A percentile compares a stretch with the other conserved stretches of the same genome.
Conservation (phyloP, 2,888 invertebrate genomes). For the Meta bourneti region DNA sequence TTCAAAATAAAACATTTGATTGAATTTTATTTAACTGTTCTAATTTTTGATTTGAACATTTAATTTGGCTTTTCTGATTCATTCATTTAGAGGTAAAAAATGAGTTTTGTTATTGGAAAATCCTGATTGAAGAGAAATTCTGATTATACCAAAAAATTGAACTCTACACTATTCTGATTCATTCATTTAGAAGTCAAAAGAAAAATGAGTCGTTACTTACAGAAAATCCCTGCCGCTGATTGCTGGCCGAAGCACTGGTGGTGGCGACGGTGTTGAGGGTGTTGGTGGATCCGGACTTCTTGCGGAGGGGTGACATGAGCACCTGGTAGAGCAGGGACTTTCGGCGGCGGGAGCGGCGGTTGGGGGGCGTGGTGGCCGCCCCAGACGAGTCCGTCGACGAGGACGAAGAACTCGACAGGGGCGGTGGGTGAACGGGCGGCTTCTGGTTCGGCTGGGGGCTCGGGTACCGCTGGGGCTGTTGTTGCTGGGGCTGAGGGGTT, state of each 20-base stretch:
- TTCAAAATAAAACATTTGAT: too few species aligned
- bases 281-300: constrained; percentile 70
- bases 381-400: constrained; percentile 56
- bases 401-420: constrained; percentile 57
- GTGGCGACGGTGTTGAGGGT: constrained; percentile 65
- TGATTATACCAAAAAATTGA: too few species aligned
- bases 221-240: constrained; percentile 6
- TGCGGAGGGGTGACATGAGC: constrained; percentile 71
- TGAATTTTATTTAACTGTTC: too few species aligned
- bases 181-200: too few species aligned
- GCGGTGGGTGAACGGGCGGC: constrained; percentile 46
- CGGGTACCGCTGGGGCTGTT: neutral
- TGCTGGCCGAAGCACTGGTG: neutral
- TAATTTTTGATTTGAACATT: too few species aligned
- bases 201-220: neutral
- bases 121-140: too few species aligned
- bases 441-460: constrained; percentile 54
- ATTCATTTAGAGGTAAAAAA: too few species aligned
- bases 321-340: constrained; percentile 75
- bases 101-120: too few species aligned
- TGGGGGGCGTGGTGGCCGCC: constrained; percentile 66
- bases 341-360: constrained; percentile 57
- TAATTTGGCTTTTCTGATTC: too few species aligned
- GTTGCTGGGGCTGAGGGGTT: constrained; percentile 54
- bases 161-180: too few species aligned